Evolutionary conservation across 2,888 invertebrate species (phyloP), one percentile per base, ranked within the genome.

Genomic region (Agrotis ipsilon): DNA sequence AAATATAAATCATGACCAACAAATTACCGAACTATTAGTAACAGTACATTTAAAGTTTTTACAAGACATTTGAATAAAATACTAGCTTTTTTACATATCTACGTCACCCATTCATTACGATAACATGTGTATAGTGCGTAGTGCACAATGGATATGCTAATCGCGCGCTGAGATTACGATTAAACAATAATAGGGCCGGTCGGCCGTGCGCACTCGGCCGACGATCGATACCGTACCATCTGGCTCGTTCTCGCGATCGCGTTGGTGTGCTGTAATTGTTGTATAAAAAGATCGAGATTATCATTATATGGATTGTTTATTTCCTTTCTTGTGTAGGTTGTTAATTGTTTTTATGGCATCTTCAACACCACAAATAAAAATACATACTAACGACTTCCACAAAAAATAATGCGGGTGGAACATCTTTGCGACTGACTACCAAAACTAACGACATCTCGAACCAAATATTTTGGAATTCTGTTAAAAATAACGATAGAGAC

Each of bases 121-220:
- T 87, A 91, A 91, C 92, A 92, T 90, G 93, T 91, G 93, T 82
- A 81, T 87, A 87, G 87, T 83, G 85, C 87, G 87, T 86, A 80
- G 86, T 85, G 83, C 86, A 93, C 94, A 94, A 94, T 94, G 89
- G 92, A 79, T 95, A 95, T 95, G 95, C 88, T 95, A 95, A 95
- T 95, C 93, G 88, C 83, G 84, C 78, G 89, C 86, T 83, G 92
- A 92, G 94, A 94, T 94, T 92, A 90, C 90, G 92, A 94, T 93
- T 92, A 92, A 90, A 92, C 90, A 92, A 92, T 93, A 94, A 92
- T 90, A 90, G 89, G 86, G 83, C 84, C 85, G 84, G 75, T 86
- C 86, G 88, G 78, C 87, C 87, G 84, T 86, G 84, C 81, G 84
- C 86, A 88, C 88, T 86, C 86, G 82, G 85, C 82, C 74, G 84